Evolutionary conservation across 2,888 invertebrate species (phyloP), one percentile per base, ranked within the genome.

Genomic region (Philaethria dido): DNA sequence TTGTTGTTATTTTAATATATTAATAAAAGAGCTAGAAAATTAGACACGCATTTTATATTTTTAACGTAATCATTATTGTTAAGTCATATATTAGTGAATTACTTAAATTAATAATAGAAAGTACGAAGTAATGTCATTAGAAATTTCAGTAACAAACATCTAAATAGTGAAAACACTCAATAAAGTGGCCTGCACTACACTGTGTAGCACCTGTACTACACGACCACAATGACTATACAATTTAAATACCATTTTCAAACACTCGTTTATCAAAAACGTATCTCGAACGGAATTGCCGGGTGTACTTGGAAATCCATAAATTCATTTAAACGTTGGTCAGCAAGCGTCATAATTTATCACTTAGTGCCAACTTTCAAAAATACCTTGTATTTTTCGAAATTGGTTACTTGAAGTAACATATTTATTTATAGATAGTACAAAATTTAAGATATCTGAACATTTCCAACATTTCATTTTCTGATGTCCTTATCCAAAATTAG

Each of bases 291-390:
- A 47, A 60, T 60, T 60, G 47, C 45, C 13, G 60, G 45, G 44
- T 47, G 29, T 45, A 45, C 44, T 60, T 8, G 59, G 45, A 33
- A 60, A 60, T 60, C 60, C 60, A 60, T 60, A 60, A 60, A 60
- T 60, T 60, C 60, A 60, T 60, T 47, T 47, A 47, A 60, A 47
- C 29, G 33, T 3, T 14, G 60, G 60, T 47, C 60, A 60, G 47
- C 60, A 44, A 45, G 16, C 29, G 16, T 60, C 33, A 47, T 60
- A 47, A 60, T 60, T 60, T 29, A 45, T 60, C 47, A 33, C 18
- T 20, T 20, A 33, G 33, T 33, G 60, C 14, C 29, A 45, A 60
- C 47, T 60, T 60, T 47, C 29, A 45, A 57, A 57, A 57, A 57
- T 57, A 57, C 16, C 11, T 22, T 57, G 4, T 22, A 39, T 22